Percentiles rank a stretch among this genome's conserved stretches.
These are phyloP conservation scores for Mus pahari DNA, from an alignment of 2,113 vertebrate genomes.

Conservation along the genomic window DNA sequence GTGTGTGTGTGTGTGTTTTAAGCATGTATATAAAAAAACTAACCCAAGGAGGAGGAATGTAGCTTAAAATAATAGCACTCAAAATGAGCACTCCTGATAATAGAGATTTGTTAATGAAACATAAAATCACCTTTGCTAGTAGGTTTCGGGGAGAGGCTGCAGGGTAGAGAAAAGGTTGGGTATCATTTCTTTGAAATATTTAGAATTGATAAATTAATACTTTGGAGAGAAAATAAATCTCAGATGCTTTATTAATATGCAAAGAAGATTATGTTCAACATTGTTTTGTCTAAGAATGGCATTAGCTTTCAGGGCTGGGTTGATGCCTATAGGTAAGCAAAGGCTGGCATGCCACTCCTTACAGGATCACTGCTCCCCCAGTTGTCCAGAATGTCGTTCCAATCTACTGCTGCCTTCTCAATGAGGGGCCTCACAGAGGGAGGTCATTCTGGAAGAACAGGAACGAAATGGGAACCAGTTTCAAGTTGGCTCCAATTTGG, in stretches of 20 bases:
- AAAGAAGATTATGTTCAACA: not conserved
- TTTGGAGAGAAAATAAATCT: not conserved
- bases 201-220: not conserved
- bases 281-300: not conserved
- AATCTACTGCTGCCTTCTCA: not conserved
- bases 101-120: not conserved
- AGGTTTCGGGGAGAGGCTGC: not conserved
- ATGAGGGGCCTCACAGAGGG: not conserved
- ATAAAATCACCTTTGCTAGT: not conserved
- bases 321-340: not conserved
- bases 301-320: not conserved
- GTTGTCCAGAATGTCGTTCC: not conserved
- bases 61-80: not conserved
- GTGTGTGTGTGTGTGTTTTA: not conserved
- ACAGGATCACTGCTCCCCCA: accelerated
- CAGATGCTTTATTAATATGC: not conserved
- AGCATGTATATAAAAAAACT: not conserved
- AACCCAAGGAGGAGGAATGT: not conserved
- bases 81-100: not conserved
- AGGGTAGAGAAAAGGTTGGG: not conserved
- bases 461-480: not conserved
- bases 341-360: not conserved
- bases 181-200: not conserved
- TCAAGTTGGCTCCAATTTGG: not conserved
- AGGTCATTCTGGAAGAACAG: not conserved